These are phyloP conservation scores for Melanostoma scalare DNA, from an alignment of 2,888 invertebrate species.

Conservation along the genomic window DNA sequence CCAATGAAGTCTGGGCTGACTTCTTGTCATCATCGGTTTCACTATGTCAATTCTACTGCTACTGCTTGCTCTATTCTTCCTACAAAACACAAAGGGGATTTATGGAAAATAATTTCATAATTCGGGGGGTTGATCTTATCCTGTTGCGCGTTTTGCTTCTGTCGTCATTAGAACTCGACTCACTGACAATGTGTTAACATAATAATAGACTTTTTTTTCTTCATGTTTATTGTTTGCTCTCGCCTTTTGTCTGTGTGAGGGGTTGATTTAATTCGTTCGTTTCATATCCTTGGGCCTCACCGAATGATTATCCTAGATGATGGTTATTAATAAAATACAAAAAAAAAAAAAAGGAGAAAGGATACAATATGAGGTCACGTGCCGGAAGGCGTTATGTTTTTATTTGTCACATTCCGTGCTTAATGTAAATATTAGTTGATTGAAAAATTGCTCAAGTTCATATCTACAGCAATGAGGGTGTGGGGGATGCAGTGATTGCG, in stretches of 20 bases:
- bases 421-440: constrained; percentile 73
- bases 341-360: too few species aligned
- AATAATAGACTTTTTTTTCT: constrained; percentile 55
- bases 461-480: neutral
- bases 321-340: constrained; percentile 71
- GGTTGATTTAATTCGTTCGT: constrained; percentile 66
- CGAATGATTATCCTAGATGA: constrained; percentile 70
- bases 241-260: constrained; percentile 33
- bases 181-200: constrained; percentile 71
- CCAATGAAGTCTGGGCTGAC: constrained; percentile 71
- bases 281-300: constrained; percentile 42
- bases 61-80: neutral
- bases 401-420: constrained; percentile 71
- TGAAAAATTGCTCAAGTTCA: constrained; percentile 57
- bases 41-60: constrained; percentile 19
- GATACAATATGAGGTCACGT: constrained; percentile 67
- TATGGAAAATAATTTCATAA: constrained; percentile 82
- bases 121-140: constrained; percentile 79
- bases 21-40: constrained; percentile 75
- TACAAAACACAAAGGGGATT: constrained; percentile 75
- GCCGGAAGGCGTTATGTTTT: constrained; percentile 73
- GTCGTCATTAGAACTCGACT: constrained; percentile 23
- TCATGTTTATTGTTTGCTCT: constrained; percentile 35
- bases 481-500: constrained; percentile 61
- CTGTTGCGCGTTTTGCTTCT: constrained; percentile 60